A percentile compares a stretch with the other conserved stretches of the same genome.
Conservation (phyloP, 2,113 vertebrate genomes). For the Hipposideros armiger region DNA sequence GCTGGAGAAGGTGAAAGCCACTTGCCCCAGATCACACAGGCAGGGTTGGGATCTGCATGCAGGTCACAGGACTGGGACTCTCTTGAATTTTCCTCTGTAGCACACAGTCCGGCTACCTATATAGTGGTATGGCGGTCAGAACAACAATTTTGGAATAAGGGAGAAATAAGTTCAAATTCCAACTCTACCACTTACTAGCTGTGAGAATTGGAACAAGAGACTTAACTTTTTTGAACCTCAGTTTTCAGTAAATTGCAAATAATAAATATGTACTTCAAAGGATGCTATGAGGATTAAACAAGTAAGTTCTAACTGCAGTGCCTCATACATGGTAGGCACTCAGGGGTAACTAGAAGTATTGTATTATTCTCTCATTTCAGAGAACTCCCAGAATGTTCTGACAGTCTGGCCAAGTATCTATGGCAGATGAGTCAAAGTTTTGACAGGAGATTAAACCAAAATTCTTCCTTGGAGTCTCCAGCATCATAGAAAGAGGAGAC, state of each 20-base stretch:
- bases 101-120: background rate
- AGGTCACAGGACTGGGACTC: background rate
- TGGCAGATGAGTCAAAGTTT: background rate
- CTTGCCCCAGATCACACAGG: background rate
- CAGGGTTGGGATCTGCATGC: background rate
- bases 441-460: slow-evolving; percentile 27
- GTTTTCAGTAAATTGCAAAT: slow-evolving; percentile 39
- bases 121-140: background rate
- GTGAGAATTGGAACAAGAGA: background rate
- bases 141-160: background rate
- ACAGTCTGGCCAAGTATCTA: background rate
- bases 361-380: slow-evolving; percentile 34
- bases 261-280: slow-evolving; percentile 31
- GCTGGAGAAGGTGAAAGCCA: background rate
- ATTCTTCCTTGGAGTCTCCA: background rate
- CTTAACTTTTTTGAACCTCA: slow-evolving; percentile 39
- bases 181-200: background rate
- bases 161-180: background rate
- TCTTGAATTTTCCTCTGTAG: background rate
- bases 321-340: background rate
- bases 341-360: background rate
- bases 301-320: background rate
- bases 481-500: background rate
- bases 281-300: background rate
- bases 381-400: slow-evolving; percentile 31